A percentile compares a stretch with the other conserved stretches of the same genome.
Evolutionary conservation across 2,888 invertebrate genomes (phyloP).

Genomic region (Smittia aterrima): DNA sequence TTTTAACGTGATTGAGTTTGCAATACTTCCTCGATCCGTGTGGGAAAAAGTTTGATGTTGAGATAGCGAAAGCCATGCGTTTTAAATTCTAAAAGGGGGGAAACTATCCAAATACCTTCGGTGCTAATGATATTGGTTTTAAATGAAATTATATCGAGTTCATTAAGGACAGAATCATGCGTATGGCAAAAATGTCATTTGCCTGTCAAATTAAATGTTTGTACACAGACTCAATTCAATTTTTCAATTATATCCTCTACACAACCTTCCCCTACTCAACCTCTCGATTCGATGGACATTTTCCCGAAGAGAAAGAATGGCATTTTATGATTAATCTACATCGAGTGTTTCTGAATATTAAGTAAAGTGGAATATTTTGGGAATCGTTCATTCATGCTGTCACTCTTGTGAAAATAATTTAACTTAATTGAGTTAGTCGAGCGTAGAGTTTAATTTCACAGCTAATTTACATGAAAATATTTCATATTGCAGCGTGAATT

Average conservation of each 20-base stretch:
- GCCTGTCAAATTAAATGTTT: slow-evolving; percentile 29
- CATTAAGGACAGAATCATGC: slow-evolving; percentile 11
- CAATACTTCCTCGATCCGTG: neutral
- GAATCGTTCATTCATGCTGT: too few relatives aligned
- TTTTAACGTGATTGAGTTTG: neutral
- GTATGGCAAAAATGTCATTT: slow-evolving; percentile 28
- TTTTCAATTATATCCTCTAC: slow-evolving; percentile 9
- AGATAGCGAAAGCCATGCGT: neutral
- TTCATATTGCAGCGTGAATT: too few relatives aligned
- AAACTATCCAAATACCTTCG: neutral
- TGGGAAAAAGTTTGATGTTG: neutral
- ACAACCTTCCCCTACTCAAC: neutral
- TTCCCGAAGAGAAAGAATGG: too few relatives aligned
- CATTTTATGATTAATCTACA: too few relatives aligned
- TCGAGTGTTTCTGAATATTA: too few relatives aligned
- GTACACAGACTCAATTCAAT: slow-evolving; percentile 11
- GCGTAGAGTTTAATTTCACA: too few relatives aligned
- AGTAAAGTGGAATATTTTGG: too few relatives aligned
- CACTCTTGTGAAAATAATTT: too few relatives aligned
- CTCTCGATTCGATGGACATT: neutral
- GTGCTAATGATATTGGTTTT: slow-evolving; percentile 35
- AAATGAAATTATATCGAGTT: slow-evolving; percentile 33
- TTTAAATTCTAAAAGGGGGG: neutral
- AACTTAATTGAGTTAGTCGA: too few relatives aligned
- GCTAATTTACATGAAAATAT: too few relatives aligned